Evolutionary conservation across 2,888 invertebrate species (phyloP).

Genomic region (Macrosiphum euphorbiae): DNA sequence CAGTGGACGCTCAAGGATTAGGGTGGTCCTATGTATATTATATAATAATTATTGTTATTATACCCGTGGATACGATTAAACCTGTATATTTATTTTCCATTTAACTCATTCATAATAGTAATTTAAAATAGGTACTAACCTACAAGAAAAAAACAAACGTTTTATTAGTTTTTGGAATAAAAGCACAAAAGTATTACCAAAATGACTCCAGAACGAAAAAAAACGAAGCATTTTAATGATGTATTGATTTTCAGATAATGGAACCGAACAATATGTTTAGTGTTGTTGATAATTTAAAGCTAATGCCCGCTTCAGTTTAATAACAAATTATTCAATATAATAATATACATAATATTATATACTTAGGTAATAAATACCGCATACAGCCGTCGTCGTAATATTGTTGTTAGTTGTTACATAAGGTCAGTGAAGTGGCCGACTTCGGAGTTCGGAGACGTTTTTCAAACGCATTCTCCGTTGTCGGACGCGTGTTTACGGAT

Average conservation of each 20-base stretch:
- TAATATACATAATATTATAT: background rate
- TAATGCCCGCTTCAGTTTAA: background rate
- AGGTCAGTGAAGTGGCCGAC: background rate
- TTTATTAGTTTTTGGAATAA: background rate
- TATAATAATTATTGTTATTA: background rate
- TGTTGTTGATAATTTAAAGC: background rate
- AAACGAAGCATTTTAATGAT: background rate
- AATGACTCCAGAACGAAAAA: background rate
- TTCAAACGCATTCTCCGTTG: background rate
- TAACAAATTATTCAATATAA: background rate
- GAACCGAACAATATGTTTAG: background rate
- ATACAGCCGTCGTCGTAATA: background rate
- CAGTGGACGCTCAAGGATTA: background rate
- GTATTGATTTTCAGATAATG: background rate
- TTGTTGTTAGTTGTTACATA: background rate
- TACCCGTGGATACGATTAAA: background rate
- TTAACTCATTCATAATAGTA: background rate
- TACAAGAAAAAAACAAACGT: background rate
- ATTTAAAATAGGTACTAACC: background rate
- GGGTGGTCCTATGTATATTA: background rate
- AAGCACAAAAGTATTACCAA: background rate
- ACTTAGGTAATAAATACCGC: background rate
- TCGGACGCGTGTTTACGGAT: background rate
- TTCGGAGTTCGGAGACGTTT: background rate
- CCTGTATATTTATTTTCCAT: background rate